Evolutionary conservation across 2,888 invertebrate species (phyloP), one percentile per base, ranked within the genome.

Genomic region (Trissoscelio sp.): DNA sequence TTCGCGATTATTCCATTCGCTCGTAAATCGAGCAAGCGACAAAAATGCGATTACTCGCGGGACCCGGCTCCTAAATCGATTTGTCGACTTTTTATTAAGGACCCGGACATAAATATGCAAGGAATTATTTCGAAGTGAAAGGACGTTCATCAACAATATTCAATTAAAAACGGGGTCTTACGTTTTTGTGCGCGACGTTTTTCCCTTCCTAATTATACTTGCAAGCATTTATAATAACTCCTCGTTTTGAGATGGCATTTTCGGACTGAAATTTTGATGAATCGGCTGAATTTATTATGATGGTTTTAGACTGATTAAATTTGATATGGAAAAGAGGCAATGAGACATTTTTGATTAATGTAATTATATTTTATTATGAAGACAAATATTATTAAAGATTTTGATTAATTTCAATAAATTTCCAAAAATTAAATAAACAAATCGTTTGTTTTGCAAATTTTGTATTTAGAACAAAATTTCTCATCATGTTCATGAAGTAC

Each of bases 11-110:
- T 69, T 48, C 67, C 14, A 51, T 58, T 31, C 42, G 66, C 66
- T 58, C 79, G 51, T 79, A 67, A 73, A 79, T 79, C 67, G 67
- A 57, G 57, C 58, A 34, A 58, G 73, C 67, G 79, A 78, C 73
- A 79, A 73, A 73, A 79, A 79, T 79, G 73, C 60, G 73, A 73
- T 79, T 73, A 66, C 51, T 16, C 55, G 46, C 53, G 64, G n/a
- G 39, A 51, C 46, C 64, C 3, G 31, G 7, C 42, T 60, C 51
- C 60, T 79, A 79, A 73, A 79, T 79, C 73, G 79, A 67, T 64
- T 73, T 72, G 79, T 66, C 60, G 53, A 77, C 53, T 69, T 77
- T 69, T 69, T 77, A 69, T 77, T 77, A 60, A 69, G 53, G 44
- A 34, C n/a, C 1, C 1, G 9, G 60, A 39, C 24, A 66, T 75